phyloP scores from a whole-genome alignment of 2,113 vertebrate species.

The Cromileptes altivelis region DNA sequence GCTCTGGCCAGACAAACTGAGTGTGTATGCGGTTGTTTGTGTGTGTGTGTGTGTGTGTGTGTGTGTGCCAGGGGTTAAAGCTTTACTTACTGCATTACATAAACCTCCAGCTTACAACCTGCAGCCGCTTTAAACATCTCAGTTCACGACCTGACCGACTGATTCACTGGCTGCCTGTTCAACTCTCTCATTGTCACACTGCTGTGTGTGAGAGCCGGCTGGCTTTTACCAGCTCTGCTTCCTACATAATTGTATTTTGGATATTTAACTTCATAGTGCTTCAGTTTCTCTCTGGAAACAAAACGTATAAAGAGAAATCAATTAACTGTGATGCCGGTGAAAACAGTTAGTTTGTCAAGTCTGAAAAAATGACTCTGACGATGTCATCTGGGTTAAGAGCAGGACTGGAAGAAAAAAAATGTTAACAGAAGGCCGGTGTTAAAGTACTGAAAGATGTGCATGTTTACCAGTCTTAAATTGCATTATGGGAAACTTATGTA shows the following conservation, averaged over 20 bases:
- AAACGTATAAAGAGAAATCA: background rate
- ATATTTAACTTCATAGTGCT: background rate
- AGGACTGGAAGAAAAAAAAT: too few relatives aligned
- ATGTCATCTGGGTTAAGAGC: too few relatives aligned
- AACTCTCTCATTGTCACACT: conserved; percentile 10
- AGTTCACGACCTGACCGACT: conserved; percentile 48
- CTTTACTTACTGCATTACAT: conserved; percentile 59
- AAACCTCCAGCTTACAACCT: conserved; percentile 66
- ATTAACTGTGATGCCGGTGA: background rate
- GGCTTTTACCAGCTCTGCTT: background rate
- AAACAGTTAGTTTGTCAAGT: background rate
- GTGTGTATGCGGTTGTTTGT: conserved; percentile 38
- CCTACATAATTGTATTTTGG: background rate
- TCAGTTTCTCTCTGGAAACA: background rate
- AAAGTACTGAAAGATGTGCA: too few relatives aligned
- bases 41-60: conserved; percentile 22
- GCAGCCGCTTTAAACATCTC: conserved; percentile 55
- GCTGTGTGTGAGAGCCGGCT: background rate
- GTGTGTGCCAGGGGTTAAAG: conserved; percentile 45
- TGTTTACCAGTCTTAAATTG: too few relatives aligned
- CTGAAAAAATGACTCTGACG: too few relatives aligned
- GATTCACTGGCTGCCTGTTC: conserved; percentile 45
- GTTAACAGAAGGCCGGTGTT: too few relatives aligned
- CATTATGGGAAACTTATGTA: too few relatives aligned
- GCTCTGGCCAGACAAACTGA: conserved; percentile 37